Evolutionary conservation across 2,113 vertebrate genomes (phyloP).

Genomic region (Protobothrops mucrosquamatus): DNA sequence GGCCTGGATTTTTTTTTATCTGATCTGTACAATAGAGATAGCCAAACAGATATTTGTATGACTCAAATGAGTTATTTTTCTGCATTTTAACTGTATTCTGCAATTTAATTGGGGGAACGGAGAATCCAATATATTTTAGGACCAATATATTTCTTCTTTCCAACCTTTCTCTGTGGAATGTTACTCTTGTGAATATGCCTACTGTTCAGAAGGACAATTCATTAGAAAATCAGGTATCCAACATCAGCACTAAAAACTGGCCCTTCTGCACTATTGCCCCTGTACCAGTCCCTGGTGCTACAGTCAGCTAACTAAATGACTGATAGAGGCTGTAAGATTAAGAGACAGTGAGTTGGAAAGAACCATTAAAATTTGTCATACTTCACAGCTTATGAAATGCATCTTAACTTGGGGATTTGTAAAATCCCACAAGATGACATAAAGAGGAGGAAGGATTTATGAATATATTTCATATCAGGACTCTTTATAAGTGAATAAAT

Average conservation of each 20-base stretch:
- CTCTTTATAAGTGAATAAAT: neutral
- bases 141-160: neutral
- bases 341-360: neutral
- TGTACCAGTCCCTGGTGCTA: neutral
- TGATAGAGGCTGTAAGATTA: constrained; percentile 4
- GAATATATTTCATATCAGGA: neutral
- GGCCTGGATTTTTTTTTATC: neutral
- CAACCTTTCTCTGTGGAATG: neutral
- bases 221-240: neutral
- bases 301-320: neutral
- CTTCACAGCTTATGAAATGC: constrained; percentile 2
- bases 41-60: too few relatives aligned
- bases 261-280: neutral
- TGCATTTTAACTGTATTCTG: neutral
- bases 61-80: neutral
- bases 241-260: neutral
- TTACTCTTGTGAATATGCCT: neutral
- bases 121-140: neutral
- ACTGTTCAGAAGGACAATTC: neutral
- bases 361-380: constrained; percentile 16
- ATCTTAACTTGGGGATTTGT: neutral
- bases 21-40: neutral
- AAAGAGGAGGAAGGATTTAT: neutral
- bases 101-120: neutral
- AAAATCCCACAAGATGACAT: constrained; percentile 11